Base-by-base conservation (phyloP, 2,113 vertebrate genomes). In the Gymnocephalus cernua region DNA sequence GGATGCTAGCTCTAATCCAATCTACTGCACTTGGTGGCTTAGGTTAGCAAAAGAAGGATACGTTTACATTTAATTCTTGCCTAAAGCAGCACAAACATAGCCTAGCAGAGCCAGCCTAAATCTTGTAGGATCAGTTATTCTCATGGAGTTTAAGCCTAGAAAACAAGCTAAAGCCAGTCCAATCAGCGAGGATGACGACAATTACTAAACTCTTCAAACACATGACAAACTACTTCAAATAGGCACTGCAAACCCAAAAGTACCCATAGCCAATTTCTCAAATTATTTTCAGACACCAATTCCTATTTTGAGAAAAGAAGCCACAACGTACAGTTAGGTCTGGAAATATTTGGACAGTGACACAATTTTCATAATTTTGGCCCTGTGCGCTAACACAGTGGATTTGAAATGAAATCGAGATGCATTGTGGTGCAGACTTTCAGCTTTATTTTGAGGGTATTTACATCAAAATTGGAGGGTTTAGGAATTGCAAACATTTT, bases 31-130 rank as follows among this genome's bases (percentile, higher is more conserved):
- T 77, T 44, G 51, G 50, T 38, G 50, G 58, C 50, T 82, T 63
- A 56, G 50, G 48, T 29, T 63, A 62, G 21, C 25, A 75, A 70
- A 61, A 71, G 45, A 59, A 12, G 45, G 32, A 73, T 53, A 23
- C 10, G n/a, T 83, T 78, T 51, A 45, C 44, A 61, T 73, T 54
- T 72, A 59, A 80, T 56, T 77, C 27, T 38, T 72, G 18, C 47
- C 62, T 50, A 76, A 80, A 75, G 41, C 27, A 50, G 59, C 53
- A 54, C 54, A 27, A 77, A 76, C 25, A 66, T n/a, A 62, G 10
- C 70, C n/a, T 35, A 7, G 50, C 47, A 63, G 50, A 62, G 63
- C 59, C 51, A 25, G 58, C 23, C 21, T 59, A 45, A 80, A 58
- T 76, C 19, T 59, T 21, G 64, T 32, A 44, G 51, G 21, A 45